phyloP scores from a whole-genome alignment of 2,797 vertebrate genomes.

The Myotis myotis region DNA sequence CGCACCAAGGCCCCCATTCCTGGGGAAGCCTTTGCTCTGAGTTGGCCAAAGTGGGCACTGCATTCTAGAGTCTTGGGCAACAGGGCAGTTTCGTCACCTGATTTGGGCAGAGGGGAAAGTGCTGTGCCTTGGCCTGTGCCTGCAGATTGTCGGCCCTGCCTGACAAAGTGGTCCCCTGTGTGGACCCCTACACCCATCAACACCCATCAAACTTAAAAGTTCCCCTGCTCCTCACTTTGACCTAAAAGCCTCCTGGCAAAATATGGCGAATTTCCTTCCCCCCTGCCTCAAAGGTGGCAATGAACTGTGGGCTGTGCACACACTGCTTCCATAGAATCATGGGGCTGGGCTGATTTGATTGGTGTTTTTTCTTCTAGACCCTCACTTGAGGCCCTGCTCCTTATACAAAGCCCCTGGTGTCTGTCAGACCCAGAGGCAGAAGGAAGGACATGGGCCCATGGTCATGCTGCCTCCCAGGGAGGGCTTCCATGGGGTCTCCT shows the following conservation, averaged over 20 bases:
- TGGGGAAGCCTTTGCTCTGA: constrained; percentile 79
- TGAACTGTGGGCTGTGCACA: constrained; percentile 21
- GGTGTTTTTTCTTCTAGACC: not conserved
- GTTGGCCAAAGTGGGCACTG: constrained; percentile 66
- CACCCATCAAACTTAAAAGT: not conserved
- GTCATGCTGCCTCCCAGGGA: not conserved
- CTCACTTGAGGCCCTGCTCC: too few species aligned
- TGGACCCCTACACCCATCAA: not conserved
- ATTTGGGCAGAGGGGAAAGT: not conserved
- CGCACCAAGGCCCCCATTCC: constrained; percentile 80
- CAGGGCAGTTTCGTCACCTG: constrained; percentile 49
- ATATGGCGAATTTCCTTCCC: not conserved
- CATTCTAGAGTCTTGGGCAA: constrained; percentile 74
- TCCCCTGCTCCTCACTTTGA: not conserved
- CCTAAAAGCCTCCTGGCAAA: not conserved
- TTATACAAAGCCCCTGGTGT: not conserved
- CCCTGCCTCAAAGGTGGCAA: not conserved
- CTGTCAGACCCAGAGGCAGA: not conserved
- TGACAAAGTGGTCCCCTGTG: not conserved
- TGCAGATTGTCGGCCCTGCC: not conserved
- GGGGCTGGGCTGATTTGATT: not conserved
- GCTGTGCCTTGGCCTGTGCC: not conserved
- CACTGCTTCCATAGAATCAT: not conserved
- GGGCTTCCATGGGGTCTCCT: not conserved
- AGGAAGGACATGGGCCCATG: not conserved